A percentile compares a stretch with the other conserved stretches of the same genome.
Conservation (phyloP, 2,888 invertebrate genomes). For the Selenia dentaria region DNA sequence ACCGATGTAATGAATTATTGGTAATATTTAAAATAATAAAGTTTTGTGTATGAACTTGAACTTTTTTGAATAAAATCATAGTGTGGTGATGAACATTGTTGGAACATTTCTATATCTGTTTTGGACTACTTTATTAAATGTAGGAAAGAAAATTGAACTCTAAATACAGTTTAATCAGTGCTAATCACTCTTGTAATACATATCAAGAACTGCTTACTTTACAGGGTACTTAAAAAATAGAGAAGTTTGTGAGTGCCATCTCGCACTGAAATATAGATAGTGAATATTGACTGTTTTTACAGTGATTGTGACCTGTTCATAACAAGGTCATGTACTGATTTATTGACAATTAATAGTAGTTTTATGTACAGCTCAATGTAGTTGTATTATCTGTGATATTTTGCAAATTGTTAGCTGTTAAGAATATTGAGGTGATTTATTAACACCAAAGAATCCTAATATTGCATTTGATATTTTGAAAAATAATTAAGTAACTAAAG, state of each 20-base stretch:
- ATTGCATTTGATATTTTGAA: constrained; percentile 31
- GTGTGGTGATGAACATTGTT: constrained; percentile 71
- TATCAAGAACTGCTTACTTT: constrained; percentile 17
- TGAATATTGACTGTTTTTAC: constrained; percentile 22
- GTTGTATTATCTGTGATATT: constrained; percentile 59
- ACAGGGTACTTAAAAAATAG: constrained; percentile 16
- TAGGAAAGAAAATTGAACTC: constrained; percentile 12
- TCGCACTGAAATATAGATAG: constrained; percentile 1
- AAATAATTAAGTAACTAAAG: constrained; percentile 19
- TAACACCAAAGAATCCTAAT: constrained; percentile 42
- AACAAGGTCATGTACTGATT: constrained; percentile 4
- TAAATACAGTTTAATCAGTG: constrained; percentile 2
- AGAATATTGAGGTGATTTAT: constrained; percentile 34
- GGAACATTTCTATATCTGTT: constrained; percentile 38
- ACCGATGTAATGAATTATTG: constrained; percentile 70
- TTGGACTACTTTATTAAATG: constrained; percentile 5
- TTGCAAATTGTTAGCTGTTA: constrained; percentile 42
- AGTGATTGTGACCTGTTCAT: constrained; percentile 4
- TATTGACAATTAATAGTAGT: constrained; percentile 27
- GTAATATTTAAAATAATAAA: constrained; percentile 67
- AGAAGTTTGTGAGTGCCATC: background rate
- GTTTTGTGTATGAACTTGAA: constrained; percentile 81
- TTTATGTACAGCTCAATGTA: constrained; percentile 38
- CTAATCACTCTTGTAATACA: background rate
- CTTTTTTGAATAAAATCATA: constrained; percentile 69